Evolutionary conservation across 2,797 vertebrate genomes (phyloP).

Genomic region (Onychomys arenicola): DNA sequence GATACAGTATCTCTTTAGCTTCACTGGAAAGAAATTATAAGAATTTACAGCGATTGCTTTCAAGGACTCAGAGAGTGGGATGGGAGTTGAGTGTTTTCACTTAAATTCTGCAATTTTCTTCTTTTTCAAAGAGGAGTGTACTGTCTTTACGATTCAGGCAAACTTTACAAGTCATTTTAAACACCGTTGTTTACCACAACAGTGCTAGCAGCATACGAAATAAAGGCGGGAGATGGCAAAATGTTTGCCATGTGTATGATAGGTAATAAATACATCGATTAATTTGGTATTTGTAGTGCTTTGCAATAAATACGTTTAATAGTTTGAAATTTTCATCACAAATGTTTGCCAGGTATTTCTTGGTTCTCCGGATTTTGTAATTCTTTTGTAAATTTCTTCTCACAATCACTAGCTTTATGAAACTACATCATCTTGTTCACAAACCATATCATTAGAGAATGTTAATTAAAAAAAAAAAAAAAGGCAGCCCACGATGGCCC

Average conservation of each 20-base stretch:
- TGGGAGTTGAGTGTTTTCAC: neutral
- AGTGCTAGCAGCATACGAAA: neutral
- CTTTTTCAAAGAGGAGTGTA: neutral
- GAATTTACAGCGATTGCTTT: neutral
- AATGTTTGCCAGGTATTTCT: neutral
- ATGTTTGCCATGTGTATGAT: neutral
- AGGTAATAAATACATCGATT: neutral
- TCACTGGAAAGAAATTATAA: neutral
- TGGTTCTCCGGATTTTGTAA: neutral
- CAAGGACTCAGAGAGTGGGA: neutral
- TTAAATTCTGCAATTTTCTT: neutral
- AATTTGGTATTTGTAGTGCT: constrained; percentile 27
- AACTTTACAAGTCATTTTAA: neutral
- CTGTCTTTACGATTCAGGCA: neutral
- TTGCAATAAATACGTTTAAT: neutral
- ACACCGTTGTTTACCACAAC: neutral
- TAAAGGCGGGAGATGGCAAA: neutral
- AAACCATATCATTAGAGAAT: neutral
- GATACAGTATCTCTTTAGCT: neutral
- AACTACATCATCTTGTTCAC: constrained; percentile 33
- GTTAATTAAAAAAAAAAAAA: neutral
- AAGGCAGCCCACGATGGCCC: neutral
- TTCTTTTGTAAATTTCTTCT: neutral
- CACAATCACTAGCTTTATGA: neutral
- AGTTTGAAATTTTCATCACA: neutral